Conservation (phyloP, 1,140 invertebrate genomes). For the Calephelis virginiensis region DNA sequence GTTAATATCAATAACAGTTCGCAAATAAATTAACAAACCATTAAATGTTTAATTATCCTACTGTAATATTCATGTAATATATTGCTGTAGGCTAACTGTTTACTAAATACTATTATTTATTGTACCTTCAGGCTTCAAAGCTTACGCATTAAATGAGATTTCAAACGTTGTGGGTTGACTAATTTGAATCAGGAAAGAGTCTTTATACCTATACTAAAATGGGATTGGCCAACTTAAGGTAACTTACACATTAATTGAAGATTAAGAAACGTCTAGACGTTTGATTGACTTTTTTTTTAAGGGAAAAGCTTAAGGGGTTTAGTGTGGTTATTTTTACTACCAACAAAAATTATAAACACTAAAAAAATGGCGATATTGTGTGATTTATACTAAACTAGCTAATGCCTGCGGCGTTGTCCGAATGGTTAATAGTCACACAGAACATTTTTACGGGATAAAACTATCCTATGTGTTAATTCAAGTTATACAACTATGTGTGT, state of each 20-base stretch:
- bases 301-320: too few relatives aligned
- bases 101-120: constrained; percentile 9
- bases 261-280: too few relatives aligned
- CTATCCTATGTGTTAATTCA: too few relatives aligned
- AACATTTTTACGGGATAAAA: too few relatives aligned
- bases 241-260: not conserved
- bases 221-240: not conserved
- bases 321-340: too few relatives aligned
- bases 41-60: constrained; percentile 7
- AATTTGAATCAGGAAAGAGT: constrained; percentile 1
- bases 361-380: too few relatives aligned
- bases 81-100: constrained; percentile 2
- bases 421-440: too few relatives aligned
- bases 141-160: not conserved
- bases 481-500: too few relatives aligned
- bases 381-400: too few relatives aligned
- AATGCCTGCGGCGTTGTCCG: too few relatives aligned
- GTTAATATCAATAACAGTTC: not conserved
- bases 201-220: not conserved
- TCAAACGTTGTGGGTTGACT: constrained; percentile 1
- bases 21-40: not conserved
- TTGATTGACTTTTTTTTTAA: too few relatives aligned
- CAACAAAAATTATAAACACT: too few relatives aligned
- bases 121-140: constrained; percentile 11
- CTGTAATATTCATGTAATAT: not conserved